Conservation (phyloP, 2,797 vertebrate species). For the Phoxinus dragarum region DNA sequence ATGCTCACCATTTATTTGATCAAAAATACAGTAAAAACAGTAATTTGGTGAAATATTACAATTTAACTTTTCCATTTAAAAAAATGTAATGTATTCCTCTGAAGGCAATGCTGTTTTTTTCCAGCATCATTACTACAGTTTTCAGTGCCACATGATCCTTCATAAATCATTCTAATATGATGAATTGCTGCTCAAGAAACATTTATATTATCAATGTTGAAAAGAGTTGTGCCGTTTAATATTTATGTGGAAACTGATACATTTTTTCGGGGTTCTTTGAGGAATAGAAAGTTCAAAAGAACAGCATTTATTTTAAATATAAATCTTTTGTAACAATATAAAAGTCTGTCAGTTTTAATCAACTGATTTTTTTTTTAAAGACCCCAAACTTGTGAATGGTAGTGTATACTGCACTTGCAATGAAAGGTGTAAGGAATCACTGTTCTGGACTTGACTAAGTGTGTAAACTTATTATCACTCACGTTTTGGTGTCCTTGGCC, state of each 20-base stretch:
- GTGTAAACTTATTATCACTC: conserved; percentile 57
- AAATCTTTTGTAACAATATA: not conserved
- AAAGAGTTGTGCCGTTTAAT: not conserved
- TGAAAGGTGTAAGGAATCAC: no score
- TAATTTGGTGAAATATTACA: not conserved
- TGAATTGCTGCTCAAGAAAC: not conserved
- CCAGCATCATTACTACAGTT: not conserved
- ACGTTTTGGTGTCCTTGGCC: conserved; percentile 97
- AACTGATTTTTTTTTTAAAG: not conserved
- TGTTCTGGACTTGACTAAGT: not conserved
- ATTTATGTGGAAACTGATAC: not conserved
- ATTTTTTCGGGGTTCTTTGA: not conserved
- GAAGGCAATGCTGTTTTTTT: not conserved
- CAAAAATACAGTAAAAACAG: not conserved
- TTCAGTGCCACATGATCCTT: not conserved
- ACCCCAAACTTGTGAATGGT: not conserved
- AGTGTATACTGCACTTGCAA: not conserved
- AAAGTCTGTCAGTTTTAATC: not conserved
- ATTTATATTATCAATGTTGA: not conserved
- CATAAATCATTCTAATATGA: not conserved
- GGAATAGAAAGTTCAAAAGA: not conserved
- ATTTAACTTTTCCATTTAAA: not conserved
- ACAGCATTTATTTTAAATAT: not conserved
- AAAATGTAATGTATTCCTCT: not conserved
- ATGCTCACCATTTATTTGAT: not conserved